Base-by-base conservation (phyloP, 2,888 invertebrate species). In the Amphiduros pacificus region DNA sequence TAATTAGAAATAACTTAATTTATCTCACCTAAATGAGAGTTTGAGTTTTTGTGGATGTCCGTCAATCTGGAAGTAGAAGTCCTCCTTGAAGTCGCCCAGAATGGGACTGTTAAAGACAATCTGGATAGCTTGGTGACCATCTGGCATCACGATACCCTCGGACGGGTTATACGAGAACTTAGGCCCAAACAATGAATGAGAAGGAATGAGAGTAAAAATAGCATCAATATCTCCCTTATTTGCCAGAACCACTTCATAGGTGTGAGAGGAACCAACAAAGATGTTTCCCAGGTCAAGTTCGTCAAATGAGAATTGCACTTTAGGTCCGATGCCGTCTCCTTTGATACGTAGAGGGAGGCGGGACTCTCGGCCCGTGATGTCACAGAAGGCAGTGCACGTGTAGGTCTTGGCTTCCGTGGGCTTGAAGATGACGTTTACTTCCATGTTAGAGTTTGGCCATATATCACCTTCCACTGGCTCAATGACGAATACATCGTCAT, bases 191-290 rank as follows among this genome's bases (percentile, higher is more conserved):
- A 74, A 71, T 20, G 76, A 69, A 55, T 72, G 73, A 31, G 74
- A 73, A 11, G 75, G 74, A 48, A 75, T 64, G 36, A 81, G 74
- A 61, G 72, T 77, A 64, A 73, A 81, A 51, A 78, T 80, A 53
- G 82, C 83, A 71, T 80, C 82, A 62, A 83, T 83, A 66, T 82
- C 80, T 3, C 82, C 82, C 59, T 79, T 80, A 69, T 83, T 83
- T 20, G 77, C 79, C 62, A 83, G 66, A 9, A 83, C 76, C 20
- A 83, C 74, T 66, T 83, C 83, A 68, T 82, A 83, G 9, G 71
- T 69, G 68, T 83, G 82, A 20, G 70, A 77, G 2, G 82, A 80
- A 56, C 77, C 76, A 62, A 83, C 77, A 64, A 82, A 82, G 31
- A 83, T 79, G 63, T 80, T 78, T 20, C 83, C 82, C 74, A 83